Evolutionary conservation across 2,113 vertebrate species (phyloP).

Genomic region (Strigops habroptila): DNA sequence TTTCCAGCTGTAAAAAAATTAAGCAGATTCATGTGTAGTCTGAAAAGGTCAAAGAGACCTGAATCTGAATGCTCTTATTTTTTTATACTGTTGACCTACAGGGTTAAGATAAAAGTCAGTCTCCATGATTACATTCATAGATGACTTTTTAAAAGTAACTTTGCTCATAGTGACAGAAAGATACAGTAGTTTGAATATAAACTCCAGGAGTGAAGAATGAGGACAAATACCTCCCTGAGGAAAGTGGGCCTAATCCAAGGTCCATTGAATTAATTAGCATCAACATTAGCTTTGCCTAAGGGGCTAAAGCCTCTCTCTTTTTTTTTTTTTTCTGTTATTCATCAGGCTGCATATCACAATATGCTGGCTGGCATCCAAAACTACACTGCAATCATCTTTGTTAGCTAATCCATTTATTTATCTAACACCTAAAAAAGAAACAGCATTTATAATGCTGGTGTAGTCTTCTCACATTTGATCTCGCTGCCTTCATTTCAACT

Average conservation of each 20-base stretch:
- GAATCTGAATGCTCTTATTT: conserved; percentile 50
- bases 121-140: conserved; percentile 52
- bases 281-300: not conserved
- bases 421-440: not conserved
- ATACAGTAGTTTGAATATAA: conserved; percentile 32
- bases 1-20: conserved; percentile 24
- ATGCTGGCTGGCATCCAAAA: not conserved
- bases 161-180: conserved; percentile 45
- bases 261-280: conserved; percentile 49
- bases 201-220: conserved; percentile 16
- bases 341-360: not conserved
- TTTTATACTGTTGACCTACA: conserved; percentile 56
- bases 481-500: not conserved
- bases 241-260: conserved; percentile 28
- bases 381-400: not conserved
- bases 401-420: not conserved
- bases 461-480: not conserved
- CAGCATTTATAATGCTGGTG: not conserved
- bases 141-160: conserved; percentile 65
- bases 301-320: not conserved
- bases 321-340: not conserved
- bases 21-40: conserved; percentile 49
- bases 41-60: conserved; percentile 46
- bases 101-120: conserved; percentile 61
- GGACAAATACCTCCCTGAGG: conserved; percentile 50